Base-by-base conservation (phyloP, 2,797 vertebrate genomes). In the Mergus octosetaceus region DNA sequence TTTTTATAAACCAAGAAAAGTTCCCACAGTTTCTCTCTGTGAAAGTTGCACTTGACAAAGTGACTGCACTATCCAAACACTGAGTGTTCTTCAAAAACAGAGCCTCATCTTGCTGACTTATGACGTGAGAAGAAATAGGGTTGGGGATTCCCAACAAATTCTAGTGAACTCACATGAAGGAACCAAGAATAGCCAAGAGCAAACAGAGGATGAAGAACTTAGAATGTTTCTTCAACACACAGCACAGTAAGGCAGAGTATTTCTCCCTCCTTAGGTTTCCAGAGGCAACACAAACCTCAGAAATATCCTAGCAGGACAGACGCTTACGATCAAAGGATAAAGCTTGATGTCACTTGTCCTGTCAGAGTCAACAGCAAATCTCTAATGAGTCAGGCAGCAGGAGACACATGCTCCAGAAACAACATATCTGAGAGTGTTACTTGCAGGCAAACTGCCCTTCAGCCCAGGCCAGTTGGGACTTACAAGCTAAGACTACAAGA, bases 341-440 rank as follows among this genome's bases (percentile, higher is more conserved):
- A 66, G 28, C 38, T 28, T 53, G 49, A 9, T 71, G 30, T 25
- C 36, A 56, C 20, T 25, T 49, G 60, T 57, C 11, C 77, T 79
- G 78, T 88, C 43, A 84, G 28, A 93, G 32, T 86, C 62, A 86
- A 88, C 8, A 76, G 38, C 19, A 88, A 88, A 88, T 57, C 28
- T 84, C 83, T 75, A 78, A 79, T 47, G 34, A 95, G 17, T 79
- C 58, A 93, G 88, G 39, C 74, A 90, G 61, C n/a, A 83, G 56
- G 41, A 89, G n/a, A 80, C 60, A 43, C 5, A 4, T 56, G 56
- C 39, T 77, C 61, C 43, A 83, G 43, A 87, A 94, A 85, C 22
- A 81, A 19, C 2, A 73, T 84, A 58, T 43, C n/a, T 58, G 47
- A 87, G 70, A 56, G 25, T 14, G 25, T 25, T 87, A 77, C 11